Percentiles rank a stretch among this genome's conserved stretches.
phyloP scores from a whole-genome alignment of 2,888 invertebrate species.

The Aricia artaxerxes region DNA sequence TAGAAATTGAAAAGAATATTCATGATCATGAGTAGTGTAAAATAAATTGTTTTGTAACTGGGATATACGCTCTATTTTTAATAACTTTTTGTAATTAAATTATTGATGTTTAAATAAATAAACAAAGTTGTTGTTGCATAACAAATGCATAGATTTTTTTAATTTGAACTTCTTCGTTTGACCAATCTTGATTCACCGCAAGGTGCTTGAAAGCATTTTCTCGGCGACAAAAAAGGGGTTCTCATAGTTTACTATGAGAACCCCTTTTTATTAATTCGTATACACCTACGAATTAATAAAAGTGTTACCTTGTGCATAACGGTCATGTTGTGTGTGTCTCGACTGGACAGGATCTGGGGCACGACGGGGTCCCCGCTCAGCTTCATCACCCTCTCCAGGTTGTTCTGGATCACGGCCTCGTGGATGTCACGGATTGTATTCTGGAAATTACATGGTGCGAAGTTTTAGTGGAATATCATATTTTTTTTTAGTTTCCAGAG shows the following conservation, averaged over 20 bases:
- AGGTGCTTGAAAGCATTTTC: no score
- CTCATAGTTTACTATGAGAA: no score
- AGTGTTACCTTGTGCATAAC: conserved; percentile 89
- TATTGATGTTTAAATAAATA: no score
- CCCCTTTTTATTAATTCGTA: no score
- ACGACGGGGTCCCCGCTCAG: conserved; percentile 85
- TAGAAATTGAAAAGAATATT: conserved; percentile 48
- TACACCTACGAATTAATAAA: no score
- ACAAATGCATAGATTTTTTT: no score
- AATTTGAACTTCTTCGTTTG: no score
- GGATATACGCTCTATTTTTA: background rate
- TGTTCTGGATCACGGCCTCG: conserved; percentile 87
- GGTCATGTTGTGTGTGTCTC: conserved; percentile 90
- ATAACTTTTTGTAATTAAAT: no score
- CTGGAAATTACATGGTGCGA: conserved; percentile 66
- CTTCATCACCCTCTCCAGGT: conserved; percentile 85
- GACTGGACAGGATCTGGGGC: conserved; percentile 85
- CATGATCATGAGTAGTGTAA: background rate
- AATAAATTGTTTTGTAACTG: background rate
- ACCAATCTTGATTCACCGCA: no score
- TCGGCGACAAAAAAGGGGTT: no score
- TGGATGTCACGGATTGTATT: conserved; percentile 91
- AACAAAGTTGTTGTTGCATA: no score
- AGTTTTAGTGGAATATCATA: conserved; percentile 8
- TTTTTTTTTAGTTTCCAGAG: no score